A percentile compares a stretch with the other conserved stretches of the same genome.
Conservation (phyloP, 2,113 vertebrate genomes). For the Larimichthys polyactis region DNA sequence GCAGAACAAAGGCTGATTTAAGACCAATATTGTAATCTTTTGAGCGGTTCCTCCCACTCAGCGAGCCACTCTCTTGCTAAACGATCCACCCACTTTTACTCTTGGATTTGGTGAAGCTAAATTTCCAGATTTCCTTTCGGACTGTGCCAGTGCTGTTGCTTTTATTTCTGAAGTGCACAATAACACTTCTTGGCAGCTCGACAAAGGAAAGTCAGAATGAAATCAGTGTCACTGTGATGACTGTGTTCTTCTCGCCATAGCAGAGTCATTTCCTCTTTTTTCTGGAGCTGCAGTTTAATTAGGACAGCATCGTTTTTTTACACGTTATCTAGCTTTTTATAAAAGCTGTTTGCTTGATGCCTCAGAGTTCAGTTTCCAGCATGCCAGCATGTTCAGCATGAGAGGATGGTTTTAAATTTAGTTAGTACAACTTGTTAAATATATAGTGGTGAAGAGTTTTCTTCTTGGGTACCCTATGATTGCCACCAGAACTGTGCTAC, state of each 20-base stretch:
- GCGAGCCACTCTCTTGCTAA: slow-evolving; percentile 36
- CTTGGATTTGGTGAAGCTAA: slow-evolving; percentile 22
- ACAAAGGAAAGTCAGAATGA: slow-evolving; percentile 15
- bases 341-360: not conserved
- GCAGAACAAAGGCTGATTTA: slow-evolving; percentile 55
- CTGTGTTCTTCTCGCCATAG: not conserved
- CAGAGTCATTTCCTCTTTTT: not conserved
- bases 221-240: slow-evolving; percentile 11
- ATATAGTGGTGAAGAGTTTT: not conserved
- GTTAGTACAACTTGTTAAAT: not conserved
- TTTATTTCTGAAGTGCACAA: slow-evolving; percentile 27
- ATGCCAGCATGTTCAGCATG: too few relatives aligned
- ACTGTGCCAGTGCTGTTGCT: slow-evolving; percentile 12
- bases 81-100: slow-evolving; percentile 58
- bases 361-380: not conserved
- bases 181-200: slow-evolving; percentile 29
- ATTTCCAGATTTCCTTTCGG: slow-evolving; percentile 41
- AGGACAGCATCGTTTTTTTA: not conserved
- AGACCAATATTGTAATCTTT: slow-evolving; percentile 52
- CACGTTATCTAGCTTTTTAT: not conserved
- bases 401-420: not conserved
- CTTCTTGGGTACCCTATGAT: not conserved
- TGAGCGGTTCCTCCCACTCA: slow-evolving; percentile 59
- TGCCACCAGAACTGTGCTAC: not conserved
- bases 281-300: not conserved